Base-by-base conservation (phyloP, 2,888 invertebrate genomes). In the Serripes groenlandicus region DNA sequence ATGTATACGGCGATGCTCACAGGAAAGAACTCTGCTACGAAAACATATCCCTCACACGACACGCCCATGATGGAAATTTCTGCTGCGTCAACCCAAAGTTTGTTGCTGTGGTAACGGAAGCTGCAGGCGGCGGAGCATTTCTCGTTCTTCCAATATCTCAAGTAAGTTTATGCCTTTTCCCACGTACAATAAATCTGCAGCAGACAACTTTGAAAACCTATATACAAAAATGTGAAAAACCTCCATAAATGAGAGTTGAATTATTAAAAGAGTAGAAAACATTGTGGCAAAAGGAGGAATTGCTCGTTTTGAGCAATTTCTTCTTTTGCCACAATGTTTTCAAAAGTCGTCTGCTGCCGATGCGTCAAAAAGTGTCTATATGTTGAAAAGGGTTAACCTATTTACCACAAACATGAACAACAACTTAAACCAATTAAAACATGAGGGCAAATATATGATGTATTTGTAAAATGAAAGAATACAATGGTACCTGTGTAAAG, bases 1-100 rank as follows among this genome's bases (percentile, higher is more conserved):
- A 99, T 96, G 98, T 99, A 94, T 97, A 96, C 94, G 98, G 98
- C 90, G 97, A 97, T 94, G 97, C 98, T 92, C 96, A 97, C 91
- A 98, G 98, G 96, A 96, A 99, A 95, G 99, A 99, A 95, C 98
- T 98, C 95, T 99, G 99, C 96, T 99, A 98, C 96, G 99, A 99
- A 96, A 98, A 98, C 95, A 97, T 99, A 93, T 96, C 98, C 94
- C 98, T 99, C 88, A 98, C 98, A 87, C 98, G 99, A 95, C 95
- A 95, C 89, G 98, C 98, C 94, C 99, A 99, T 97, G 99, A 99
- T 95, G 98, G 98, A 86, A 98, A 98, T 89, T 99, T 99, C 95
- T 99, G 99, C 96, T 98, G 98, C 90, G 99, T 99, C 92, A 99
- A 99, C 95, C 99, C 99, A 70, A 99, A 98, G 95, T 99, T 98